Base-by-base conservation (phyloP, 2,888 invertebrate genomes). In the Oscheius onirici region DNA sequence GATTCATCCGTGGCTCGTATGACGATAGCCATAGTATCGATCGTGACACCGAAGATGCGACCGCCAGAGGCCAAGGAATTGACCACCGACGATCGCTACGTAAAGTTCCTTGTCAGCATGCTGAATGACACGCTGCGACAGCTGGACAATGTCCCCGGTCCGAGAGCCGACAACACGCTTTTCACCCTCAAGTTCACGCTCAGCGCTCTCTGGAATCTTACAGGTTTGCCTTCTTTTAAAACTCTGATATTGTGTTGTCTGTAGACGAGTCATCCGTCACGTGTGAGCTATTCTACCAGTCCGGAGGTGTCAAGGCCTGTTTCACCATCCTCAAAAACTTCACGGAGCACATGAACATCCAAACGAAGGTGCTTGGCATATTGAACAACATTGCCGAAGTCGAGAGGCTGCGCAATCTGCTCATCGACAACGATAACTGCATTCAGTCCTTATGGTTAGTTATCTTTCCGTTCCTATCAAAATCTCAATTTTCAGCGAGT, bases 311-410 rank as follows among this genome's bases (percentile, higher is more conserved):
- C 83, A 89, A 90, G 51, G 88, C 92, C 58, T 93, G 92, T 82
- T 89, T 92, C 74, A 89, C 91, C 76, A 92, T 92, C 40, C 88
- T 92, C n/a, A 90, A 90, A 84, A 91, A 90, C 1, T 81, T 77
- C 63, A 54, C 69, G 34, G 91, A 92, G n/a, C 77, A 80, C 82
- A 91, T 91, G 52, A 91, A 91, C 46, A 91, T 93, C n/a, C 92
- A 92, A 87, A 92, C 92, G 1, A 93, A 93, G 89, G 92, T 93
- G 44, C 88, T 92, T 11, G 92, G 93, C 13, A 89, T 93, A 5
- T 88, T 93, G 89, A 93, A 93, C 87, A 93, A 93, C 85, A 92
- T 93, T 78, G 92, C 93, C 6, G 93, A 93, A 89, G 92, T 93
- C 51, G 89, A 90, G 24, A 88, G 89, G 58, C 88, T 92, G 71